Evolutionary conservation across 2,113 vertebrate species (phyloP), one percentile per base, ranked within the genome.

Genomic region (Cyprinodon tularosa): DNA sequence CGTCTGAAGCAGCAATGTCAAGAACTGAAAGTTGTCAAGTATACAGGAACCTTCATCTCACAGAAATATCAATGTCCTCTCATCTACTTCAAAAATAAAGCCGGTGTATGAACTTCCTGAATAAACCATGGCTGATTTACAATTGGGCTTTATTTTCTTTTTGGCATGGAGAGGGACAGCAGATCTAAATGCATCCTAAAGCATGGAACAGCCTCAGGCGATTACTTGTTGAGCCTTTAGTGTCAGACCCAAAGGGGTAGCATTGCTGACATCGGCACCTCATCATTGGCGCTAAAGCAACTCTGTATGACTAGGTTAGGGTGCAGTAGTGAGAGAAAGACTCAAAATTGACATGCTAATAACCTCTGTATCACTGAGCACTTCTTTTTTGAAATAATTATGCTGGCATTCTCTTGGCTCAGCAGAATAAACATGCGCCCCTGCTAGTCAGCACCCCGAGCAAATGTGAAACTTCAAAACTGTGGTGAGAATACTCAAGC

Each of bases 21-120:
- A 77, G 74, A 66, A 73, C 67, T 80, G 81, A 86, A 81, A 81
- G 44, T 20, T 81, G 78, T 80, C 81, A 82, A 84, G 72, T 14
- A 8, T 7, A 70, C 42, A 74, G 68, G 61, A 87, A 81, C 39
- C 57, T 64, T 63, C 45, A 83, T 75, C 76, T 82, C 84, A 77
- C 68, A 39, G 83, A 88, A 83, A 88, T 71, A 78, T 86, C 77
- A 72, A 29, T 74, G 63, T 73, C 71, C 73, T 90, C 84, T 91
- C 76, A 91, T 85, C 78, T 74, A 57, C 29, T 36, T 0, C 62
- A 29, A 36, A n/a, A 62, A 57, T 48, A 59, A 70, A 47, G 53
- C 62, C 69, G 36, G 39, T 61, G 75, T 61, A 64, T 84, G 57
- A 71, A 57, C 65, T 79, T 66, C 15, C 68, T 89, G 86, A 87